Percentiles rank a stretch among this genome's conserved stretches.
These are phyloP conservation scores for Spilosoma lubricipeda DNA, from an alignment of 2,888 invertebrate genomes.

Conservation along the genomic window DNA sequence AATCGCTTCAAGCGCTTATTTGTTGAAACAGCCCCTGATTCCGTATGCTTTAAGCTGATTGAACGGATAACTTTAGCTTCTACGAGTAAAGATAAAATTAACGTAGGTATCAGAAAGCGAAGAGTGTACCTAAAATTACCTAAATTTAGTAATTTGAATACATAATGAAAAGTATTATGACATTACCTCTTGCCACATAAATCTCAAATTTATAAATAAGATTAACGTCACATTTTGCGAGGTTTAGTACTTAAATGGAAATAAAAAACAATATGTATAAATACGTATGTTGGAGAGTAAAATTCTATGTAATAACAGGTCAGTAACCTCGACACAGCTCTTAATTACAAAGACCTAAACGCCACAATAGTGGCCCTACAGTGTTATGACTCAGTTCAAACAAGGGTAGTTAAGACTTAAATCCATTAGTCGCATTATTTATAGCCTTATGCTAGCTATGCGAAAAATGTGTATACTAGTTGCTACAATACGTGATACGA, in stretches of 20 bases:
- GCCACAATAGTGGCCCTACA: constrained; percentile 40
- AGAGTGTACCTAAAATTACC: not conserved
- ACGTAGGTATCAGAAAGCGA: not conserved
- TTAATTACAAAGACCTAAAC: constrained; percentile 35
- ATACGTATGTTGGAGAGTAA: too few relatives aligned
- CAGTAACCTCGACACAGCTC: constrained; percentile 21
- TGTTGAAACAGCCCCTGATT: constrained; percentile 58
- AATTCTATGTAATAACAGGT: constrained; percentile 25
- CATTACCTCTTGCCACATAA: too few relatives aligned
- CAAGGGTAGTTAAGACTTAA: constrained; percentile 46
- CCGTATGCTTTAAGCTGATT: constrained; percentile 58
- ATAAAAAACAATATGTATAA: too few relatives aligned
- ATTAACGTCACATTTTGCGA: too few relatives aligned
- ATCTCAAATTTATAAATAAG: too few relatives aligned
- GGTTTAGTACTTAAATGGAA: too few relatives aligned
- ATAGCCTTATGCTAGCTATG: constrained; percentile 24
- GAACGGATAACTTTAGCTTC: constrained; percentile 36
- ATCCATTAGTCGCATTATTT: constrained; percentile 40
- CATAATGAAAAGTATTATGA: too few relatives aligned
- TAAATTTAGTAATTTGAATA: too few relatives aligned
- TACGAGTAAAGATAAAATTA: constrained; percentile 24
- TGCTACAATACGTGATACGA: too few relatives aligned
- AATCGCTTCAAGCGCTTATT: constrained; percentile 67
- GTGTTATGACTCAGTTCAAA: constrained; percentile 49
- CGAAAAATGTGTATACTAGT: constrained; percentile 31